Percentiles rank a stretch among this genome's conserved stretches.
Evolutionary conservation across 2,797 vertebrate species (phyloP).

Genomic region (Sorex maritimensis): DNA sequence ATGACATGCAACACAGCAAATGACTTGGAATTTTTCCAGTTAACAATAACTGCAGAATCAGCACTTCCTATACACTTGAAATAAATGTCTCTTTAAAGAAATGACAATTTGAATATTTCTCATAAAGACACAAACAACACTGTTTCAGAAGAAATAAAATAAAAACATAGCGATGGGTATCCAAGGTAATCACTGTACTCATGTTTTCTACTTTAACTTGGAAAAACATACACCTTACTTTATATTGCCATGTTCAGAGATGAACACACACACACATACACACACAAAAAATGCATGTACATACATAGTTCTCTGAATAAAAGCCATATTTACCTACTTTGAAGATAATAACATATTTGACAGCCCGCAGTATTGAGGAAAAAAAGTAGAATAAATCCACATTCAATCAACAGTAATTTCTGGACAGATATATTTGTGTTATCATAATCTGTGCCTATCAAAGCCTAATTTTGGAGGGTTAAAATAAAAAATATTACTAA

Average conservation of each 20-base stretch:
- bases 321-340: neutral
- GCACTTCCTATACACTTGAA: constrained; percentile 53
- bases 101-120: constrained; percentile 55
- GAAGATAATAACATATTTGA: constrained; percentile 21
- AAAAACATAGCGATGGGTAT: neutral
- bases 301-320: neutral
- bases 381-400: neutral
- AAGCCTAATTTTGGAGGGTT: neutral
- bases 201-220: constrained; percentile 17
- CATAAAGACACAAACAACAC: constrained; percentile 16
- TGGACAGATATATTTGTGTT: neutral
- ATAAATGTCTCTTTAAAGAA: constrained; percentile 47
- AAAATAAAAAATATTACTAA: constrained; percentile 1
- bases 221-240: neutral
- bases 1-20: neutral
- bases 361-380: neutral
- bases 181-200: constrained; percentile 30
- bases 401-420: neutral
- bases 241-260: neutral
- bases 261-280: too few species aligned
- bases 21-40: neutral
- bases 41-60: constrained; percentile 74
- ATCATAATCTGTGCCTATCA: neutral
- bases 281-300: too few species aligned
- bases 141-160: constrained; percentile 58